phyloP scores from a whole-genome alignment of 2,113 vertebrate genomes.

The Neoarius graeffei region DNA sequence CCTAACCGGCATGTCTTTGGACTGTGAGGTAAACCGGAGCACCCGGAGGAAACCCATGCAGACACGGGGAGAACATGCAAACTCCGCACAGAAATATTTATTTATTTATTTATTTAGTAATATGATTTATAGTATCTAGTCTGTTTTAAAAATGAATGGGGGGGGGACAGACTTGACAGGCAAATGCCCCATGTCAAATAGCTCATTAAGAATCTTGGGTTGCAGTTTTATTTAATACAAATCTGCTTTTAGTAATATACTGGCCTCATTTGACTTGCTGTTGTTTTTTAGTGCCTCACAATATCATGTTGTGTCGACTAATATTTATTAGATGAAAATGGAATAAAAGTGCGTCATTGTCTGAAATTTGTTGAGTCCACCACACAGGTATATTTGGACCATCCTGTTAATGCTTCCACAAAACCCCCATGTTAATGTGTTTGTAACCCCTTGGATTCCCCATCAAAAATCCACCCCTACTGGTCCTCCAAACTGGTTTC shows the following conservation, averaged over 20 bases:
- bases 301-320: neutral
- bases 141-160: neutral
- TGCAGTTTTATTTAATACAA: neutral
- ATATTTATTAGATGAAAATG: neutral
- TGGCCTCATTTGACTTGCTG: neutral
- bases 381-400: neutral
- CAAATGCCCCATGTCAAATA: neutral
- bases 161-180: neutral
- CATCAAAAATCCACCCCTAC: neutral
- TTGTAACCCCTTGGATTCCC: neutral
- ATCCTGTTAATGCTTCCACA: neutral
- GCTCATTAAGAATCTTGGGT: neutral
- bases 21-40: too few relatives aligned
- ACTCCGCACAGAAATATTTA: too few relatives aligned
- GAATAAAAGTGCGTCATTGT: neutral
- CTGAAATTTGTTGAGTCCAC: neutral
- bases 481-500: constrained; percentile 25
- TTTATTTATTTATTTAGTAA: neutral
- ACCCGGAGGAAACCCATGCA: too few relatives aligned
- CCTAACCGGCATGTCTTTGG: too few relatives aligned
- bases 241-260: neutral
- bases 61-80: too few relatives aligned
- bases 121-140: neutral
- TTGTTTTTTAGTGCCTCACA: neutral
- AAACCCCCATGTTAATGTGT: neutral